phyloP scores from a whole-genome alignment of 2,113 vertebrate genomes.

The Tonatia bakeri region DNA sequence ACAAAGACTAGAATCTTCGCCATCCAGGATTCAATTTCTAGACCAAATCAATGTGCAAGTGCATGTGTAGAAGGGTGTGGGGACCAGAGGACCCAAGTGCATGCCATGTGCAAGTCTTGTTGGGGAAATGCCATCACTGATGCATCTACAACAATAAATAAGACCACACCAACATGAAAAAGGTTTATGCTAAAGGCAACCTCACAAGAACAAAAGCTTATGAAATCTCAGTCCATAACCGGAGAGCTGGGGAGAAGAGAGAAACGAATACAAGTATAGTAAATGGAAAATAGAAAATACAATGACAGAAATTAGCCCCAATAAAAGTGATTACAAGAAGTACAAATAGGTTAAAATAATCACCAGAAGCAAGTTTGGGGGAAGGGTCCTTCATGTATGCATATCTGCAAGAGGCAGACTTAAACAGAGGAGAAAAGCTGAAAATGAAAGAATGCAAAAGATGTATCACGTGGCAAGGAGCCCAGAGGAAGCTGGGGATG shows the following conservation, averaged over 20 bases:
- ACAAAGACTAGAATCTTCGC: neutral
- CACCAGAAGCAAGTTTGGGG: neutral
- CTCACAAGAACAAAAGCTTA: fast-evolving
- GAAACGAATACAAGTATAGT: neutral
- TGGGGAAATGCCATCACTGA: too few species aligned
- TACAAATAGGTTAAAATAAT: neutral
- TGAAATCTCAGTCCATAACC: fast-evolving
- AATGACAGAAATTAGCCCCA: neutral
- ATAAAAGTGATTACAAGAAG: neutral
- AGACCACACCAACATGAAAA: neutral
- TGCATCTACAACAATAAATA: neutral
- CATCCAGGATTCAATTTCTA: neutral
- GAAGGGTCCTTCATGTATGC: fast-evolving
- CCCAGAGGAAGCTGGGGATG: neutral
- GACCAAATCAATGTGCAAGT: neutral
- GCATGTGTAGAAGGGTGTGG: fast-evolving
- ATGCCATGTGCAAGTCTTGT: neutral
- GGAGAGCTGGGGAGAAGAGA: neutral
- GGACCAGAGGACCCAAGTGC: neutral
- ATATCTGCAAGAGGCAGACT: neutral
- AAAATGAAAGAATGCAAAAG: neutral
- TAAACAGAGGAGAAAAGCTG: neutral
- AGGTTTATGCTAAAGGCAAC: too few species aligned
- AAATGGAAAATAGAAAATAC: neutral
- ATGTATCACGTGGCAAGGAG: fast-evolving